Evolutionary conservation across 2,888 invertebrate species (phyloP).

Genomic region (Mythimna ferrago): DNA sequence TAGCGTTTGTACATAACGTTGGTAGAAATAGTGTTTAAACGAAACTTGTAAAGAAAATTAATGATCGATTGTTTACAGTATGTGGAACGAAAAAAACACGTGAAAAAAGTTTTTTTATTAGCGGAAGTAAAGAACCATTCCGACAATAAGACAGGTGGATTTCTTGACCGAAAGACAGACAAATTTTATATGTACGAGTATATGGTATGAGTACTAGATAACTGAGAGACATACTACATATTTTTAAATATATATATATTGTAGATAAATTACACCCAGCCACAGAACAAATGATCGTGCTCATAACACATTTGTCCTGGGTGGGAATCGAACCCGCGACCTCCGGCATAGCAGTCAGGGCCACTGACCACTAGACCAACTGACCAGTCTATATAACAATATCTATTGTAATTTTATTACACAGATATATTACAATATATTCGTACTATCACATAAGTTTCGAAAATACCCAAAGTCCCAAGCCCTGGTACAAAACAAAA

Average conservation of each 20-base stretch:
- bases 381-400: no score
- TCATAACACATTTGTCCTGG: no score
- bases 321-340: no score
- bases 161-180: background rate
- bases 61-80: background rate
- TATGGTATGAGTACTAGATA: no score
- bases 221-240: no score
- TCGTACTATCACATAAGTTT: background rate
- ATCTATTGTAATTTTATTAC: no score
- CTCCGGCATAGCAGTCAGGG: no score
- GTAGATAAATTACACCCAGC: no score
- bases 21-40: constrained; percentile 5
- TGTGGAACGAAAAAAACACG: background rate
- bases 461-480: background rate
- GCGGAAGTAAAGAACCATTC: background rate
- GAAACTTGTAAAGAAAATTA: constrained; percentile 1
- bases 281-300: no score
- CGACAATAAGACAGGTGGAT: background rate
- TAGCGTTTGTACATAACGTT: constrained; percentile 36
- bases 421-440: no score
- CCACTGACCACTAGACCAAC: no score
- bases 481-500: constrained; percentile 42
- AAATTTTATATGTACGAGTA: background rate
- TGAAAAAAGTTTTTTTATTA: constrained; percentile 1
- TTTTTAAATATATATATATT: no score